Conservation (phyloP, 2,113 vertebrate species). For the Agapornis roseicollis region DNA sequence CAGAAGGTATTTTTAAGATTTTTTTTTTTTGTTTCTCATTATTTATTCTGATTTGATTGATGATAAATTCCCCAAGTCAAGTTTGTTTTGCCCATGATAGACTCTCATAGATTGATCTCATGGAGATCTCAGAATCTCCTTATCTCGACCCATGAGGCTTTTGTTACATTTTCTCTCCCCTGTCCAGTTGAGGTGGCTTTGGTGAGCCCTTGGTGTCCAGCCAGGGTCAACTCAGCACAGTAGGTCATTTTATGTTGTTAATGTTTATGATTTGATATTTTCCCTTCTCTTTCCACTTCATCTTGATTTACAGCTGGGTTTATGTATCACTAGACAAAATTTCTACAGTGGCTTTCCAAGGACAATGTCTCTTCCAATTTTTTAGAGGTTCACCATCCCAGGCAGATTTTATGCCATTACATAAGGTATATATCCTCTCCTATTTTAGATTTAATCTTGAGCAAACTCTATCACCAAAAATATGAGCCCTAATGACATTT, state of each 20-base stretch:
- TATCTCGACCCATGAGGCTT: neutral
- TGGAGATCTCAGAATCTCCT: neutral
- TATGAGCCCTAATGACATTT: neutral
- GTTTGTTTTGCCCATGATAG: neutral
- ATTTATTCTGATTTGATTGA: neutral
- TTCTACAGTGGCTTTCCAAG: neutral
- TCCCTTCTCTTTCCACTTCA: fast-evolving
- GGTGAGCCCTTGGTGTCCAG: neutral
- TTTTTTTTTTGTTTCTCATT: neutral
- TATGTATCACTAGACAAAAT: neutral
- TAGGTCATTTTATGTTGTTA: neutral
- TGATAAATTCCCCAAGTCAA: neutral
- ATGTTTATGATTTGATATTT: neutral
- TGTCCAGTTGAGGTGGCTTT: neutral
- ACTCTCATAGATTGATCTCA: neutral
- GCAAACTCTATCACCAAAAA: neutral
- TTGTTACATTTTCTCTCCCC: neutral
- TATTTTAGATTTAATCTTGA: neutral
- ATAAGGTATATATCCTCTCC: neutral
- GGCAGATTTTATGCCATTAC: neutral
- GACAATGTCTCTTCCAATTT: neutral
- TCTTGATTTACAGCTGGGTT: neutral
- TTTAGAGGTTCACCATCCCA: neutral
- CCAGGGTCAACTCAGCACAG: neutral
- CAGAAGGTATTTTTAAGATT: neutral